Evolutionary conservation across 2,113 vertebrate species (phyloP).

Genomic region (Gobiocypris rarus): DNA sequence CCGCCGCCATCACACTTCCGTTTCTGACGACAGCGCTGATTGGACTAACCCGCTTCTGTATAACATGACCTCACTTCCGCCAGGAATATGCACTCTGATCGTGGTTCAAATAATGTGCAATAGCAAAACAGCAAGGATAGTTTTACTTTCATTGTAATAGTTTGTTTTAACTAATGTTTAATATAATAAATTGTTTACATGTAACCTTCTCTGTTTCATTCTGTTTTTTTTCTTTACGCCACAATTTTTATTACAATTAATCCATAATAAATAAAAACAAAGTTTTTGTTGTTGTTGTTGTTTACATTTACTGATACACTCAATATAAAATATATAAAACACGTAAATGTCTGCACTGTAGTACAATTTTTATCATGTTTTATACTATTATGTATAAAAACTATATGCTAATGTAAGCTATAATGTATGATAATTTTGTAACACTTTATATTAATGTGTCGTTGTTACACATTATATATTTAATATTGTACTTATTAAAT

Average conservation of each 20-base stretch:
- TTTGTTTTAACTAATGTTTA: neutral
- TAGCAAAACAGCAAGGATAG: neutral
- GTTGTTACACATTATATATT: neutral
- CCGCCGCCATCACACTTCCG: conserved; percentile 70
- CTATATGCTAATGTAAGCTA: too few species aligned
- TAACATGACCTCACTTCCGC: conserved; percentile 38
- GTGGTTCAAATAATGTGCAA: neutral
- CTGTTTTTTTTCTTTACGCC: neutral
- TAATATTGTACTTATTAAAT: too few species aligned
- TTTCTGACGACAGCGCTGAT: conserved; percentile 57
- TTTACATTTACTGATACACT: too few species aligned
- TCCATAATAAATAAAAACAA: too few species aligned
- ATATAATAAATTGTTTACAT: neutral
- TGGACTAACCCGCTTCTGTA: conserved; percentile 49
- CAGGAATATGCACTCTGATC: neutral
- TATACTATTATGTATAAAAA: too few species aligned
- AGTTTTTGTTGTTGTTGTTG: too few species aligned
- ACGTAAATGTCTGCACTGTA: neutral
- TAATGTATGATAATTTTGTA: neutral
- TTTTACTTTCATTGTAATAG: neutral
- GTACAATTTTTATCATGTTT: neutral
- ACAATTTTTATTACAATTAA: too few species aligned
- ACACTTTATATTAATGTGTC: neutral
- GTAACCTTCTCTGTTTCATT: neutral
- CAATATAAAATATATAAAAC: too few species aligned